Evolutionary conservation across 2,888 invertebrate genomes (phyloP), one percentile per base, ranked within the genome.

Genomic region (Eupithecia abbreviata): DNA sequence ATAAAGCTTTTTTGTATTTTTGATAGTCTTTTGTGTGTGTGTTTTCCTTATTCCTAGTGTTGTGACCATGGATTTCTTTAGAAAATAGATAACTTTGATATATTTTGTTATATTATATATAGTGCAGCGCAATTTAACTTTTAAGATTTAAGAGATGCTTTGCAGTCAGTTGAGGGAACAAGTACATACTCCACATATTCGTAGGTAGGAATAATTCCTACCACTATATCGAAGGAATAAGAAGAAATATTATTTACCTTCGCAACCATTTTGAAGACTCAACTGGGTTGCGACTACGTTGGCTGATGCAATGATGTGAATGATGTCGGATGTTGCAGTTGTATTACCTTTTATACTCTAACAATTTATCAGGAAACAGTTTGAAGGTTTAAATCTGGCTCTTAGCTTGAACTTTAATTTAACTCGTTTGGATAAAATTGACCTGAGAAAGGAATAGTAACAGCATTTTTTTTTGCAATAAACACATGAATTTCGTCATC

Each of bases 201-300:
- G n/a, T n/a, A n/a, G n/a, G 15, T 51, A 51, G 15, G 15, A n/a
- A 15, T 4, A n/a, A n/a, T n/a, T n/a, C n/a, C n/a, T n/a, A 15
- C n/a, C 2, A 51, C n/a, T 0, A 3, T n/a, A 3, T 51, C 15
- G 4, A 51, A n/a, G 6, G 6, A 51, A n/a, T 0, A 15, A 51
- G 51, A 51, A 15, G 4, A 62, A 41, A 12, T 30, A 30, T 65
- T 41, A 65, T 18, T 89, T 88, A 92, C 92, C 92, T 92, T 92
- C 86, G 88, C 91, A 87, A 90, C 85, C 92, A 92, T 92, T 85
- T 89, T 91, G 85, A 74, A 45, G 66, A 45, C 66, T 80, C 78
- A 74, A 71, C 76, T 84, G 83, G 45, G 83, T 85, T 87, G 88
- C 85, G 87, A 89, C 91, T 91, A 89, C 91, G 90, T 87, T 85